These are phyloP conservation scores for Paradoxurus hermaphroditus DNA, from an alignment of 2,113 vertebrate genomes.

Conservation along the genomic window DNA sequence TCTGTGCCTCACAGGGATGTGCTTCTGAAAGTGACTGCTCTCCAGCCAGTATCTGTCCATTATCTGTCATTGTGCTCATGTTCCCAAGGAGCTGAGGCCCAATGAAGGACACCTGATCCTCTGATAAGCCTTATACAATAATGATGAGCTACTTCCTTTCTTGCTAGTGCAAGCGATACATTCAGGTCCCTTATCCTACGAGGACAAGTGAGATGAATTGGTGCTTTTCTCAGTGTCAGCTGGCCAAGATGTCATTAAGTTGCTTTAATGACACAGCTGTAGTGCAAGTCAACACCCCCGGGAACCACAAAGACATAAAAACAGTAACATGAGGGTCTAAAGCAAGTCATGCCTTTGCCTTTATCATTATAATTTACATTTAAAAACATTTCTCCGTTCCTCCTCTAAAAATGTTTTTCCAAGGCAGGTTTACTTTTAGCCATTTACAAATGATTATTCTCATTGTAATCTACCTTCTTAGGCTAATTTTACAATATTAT, in stretches of 20 bases:
- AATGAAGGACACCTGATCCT: neutral
- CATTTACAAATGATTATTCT: slow-evolving; percentile 41
- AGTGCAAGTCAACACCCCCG: neutral
- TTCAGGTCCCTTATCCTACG: neutral
- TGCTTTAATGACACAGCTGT: neutral
- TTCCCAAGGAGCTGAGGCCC: neutral
- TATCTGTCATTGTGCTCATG: neutral
- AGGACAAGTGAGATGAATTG: neutral
- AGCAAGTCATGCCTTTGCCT: slow-evolving; percentile 23
- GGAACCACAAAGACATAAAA: slow-evolving; percentile 14
- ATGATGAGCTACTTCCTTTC: neutral
- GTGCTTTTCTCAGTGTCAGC: neutral
- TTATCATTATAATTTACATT: slow-evolving; percentile 46
- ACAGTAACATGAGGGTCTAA: neutral
- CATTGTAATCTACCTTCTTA: neutral
- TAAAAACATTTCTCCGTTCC: neutral
- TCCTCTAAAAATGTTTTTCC: neutral
- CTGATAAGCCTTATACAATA: neutral
- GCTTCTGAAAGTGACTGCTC: neutral
- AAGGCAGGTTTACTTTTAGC: slow-evolving; percentile 39
- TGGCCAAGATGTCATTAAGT: neutral
- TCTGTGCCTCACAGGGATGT: neutral
- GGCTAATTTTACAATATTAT: slow-evolving; percentile 11
- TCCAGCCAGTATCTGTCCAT: neutral
- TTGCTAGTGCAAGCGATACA: neutral